A percentile compares a stretch with the other conserved stretches of the same genome.
These are phyloP conservation scores for Callionymus lyra DNA, from an alignment of 2,113 vertebrate species.

Conservation along the genomic window DNA sequence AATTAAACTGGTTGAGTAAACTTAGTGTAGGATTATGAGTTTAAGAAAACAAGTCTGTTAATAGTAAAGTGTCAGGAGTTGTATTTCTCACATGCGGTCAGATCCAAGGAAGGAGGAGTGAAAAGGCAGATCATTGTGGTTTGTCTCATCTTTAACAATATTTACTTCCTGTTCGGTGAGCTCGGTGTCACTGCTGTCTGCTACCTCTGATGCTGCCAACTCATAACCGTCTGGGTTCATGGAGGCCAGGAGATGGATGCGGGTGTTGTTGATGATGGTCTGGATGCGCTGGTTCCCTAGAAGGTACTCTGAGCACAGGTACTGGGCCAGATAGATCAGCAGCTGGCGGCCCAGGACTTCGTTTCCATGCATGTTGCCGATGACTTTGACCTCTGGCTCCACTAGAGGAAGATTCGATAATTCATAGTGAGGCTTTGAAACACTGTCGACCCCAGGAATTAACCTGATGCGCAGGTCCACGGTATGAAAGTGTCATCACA, in stretches of 20 bases:
- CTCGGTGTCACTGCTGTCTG: conserved; percentile 65
- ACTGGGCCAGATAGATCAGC: conserved; percentile 85
- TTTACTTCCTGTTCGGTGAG: conserved; percentile 73
- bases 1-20: no score
- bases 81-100: background rate
- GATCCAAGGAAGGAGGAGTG: conserved; percentile 7
- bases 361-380: conserved; percentile 96
- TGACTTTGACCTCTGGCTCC: conserved; percentile 88
- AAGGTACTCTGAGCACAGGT: conserved; percentile 86
- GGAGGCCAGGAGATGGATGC: conserved; percentile 89
- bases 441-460: no score
- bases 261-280: conserved; percentile 83
- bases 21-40: no score
- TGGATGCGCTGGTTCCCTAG: conserved; percentile 82
- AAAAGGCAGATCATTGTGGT: conserved; percentile 42
- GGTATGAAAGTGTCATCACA: no score
- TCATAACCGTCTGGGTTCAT: conserved; percentile 98
- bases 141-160: conserved; percentile 59
- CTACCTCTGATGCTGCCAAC: conserved; percentile 89
- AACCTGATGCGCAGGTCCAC: no score
- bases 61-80: no score
- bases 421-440: no score
- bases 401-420: conserved; percentile 64
- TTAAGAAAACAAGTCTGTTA: no score
- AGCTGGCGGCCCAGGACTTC: conserved; percentile 89